Conservation (phyloP, 2,797 vertebrate species). For the Labroides dimidiatus region DNA sequence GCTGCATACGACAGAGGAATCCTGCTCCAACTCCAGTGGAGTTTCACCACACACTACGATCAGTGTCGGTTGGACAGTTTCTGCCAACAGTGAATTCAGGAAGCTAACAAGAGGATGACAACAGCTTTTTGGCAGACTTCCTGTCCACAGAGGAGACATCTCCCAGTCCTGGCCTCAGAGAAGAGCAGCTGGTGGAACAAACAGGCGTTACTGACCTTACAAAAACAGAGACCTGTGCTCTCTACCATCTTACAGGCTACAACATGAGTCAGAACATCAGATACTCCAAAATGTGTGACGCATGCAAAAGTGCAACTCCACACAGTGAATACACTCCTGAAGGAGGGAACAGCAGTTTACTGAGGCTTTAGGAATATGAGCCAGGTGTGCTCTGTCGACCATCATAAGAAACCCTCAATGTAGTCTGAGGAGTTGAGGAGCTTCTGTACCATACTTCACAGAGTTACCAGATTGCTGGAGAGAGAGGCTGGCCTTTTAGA, state of each 20-base stretch:
- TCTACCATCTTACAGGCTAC: too few relatives aligned
- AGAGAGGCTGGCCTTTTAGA: background rate
- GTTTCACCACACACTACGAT: too few relatives aligned
- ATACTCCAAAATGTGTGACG: background rate
- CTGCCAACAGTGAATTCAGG: too few relatives aligned
- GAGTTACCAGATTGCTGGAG: background rate
- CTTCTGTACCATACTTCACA: background rate
- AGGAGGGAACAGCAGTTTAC: too few relatives aligned
- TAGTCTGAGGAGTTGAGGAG: background rate
- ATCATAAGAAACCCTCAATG: too few relatives aligned
- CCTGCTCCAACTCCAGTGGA: too few relatives aligned
- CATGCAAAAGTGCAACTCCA: background rate
- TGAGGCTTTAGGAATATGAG: too few relatives aligned
- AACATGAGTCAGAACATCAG: background rate
- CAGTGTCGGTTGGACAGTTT: too few relatives aligned
- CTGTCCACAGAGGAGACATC: background rate
- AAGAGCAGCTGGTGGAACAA: background rate
- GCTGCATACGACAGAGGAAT: too few relatives aligned
- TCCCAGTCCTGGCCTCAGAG: background rate
- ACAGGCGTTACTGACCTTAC: background rate
- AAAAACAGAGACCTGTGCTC: background rate
- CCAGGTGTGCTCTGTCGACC: too few relatives aligned
- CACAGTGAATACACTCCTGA: background rate
- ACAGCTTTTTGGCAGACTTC: background rate
- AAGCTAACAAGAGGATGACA: too few relatives aligned